Evolutionary conservation across 53 echinoderm and acorn worm genomes (phyloP).

Genomic region (Astropecten irregularis): DNA sequence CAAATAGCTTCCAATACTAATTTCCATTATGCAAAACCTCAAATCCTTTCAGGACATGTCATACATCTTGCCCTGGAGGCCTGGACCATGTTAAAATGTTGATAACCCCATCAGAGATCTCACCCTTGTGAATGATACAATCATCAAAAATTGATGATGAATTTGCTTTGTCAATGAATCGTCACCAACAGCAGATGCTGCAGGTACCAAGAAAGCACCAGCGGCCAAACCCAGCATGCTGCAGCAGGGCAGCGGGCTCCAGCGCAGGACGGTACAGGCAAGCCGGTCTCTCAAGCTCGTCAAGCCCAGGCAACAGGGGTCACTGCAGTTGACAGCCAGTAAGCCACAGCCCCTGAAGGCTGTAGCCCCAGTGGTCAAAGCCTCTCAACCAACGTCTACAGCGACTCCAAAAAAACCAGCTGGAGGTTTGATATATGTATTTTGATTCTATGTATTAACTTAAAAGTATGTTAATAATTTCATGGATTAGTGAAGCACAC

Average conservation of each 20-base stretch:
- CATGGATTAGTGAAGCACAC: too few species aligned
- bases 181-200: too few species aligned
- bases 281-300: slow-evolving; percentile 28
- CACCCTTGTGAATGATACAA: too few species aligned
- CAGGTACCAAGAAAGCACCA: slow-evolving; percentile 2
- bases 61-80: too few species aligned
- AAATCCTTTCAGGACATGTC: too few species aligned
- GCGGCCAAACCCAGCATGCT: slow-evolving; percentile 43
- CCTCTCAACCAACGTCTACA: background rate
- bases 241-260: slow-evolving; percentile 23
- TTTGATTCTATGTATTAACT: background rate
- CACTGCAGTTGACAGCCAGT: slow-evolving; percentile 1
- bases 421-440: background rate
- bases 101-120: too few species aligned
- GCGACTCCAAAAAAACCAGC: slow-evolving; percentile 38
- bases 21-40: too few species aligned
- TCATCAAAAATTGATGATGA: too few species aligned
- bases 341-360: slow-evolving; percentile 62
- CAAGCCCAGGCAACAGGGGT: slow-evolving; percentile 20
- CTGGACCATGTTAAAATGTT: too few species aligned
- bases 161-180: too few species aligned
- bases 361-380: background rate
- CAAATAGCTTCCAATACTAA: too few species aligned
- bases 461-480: too few species aligned
- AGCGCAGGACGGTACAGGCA: slow-evolving; percentile 11